These are phyloP conservation scores for Serranus cabrilla DNA, from an alignment of 2,797 vertebrate species.

Conservation along the genomic window DNA sequence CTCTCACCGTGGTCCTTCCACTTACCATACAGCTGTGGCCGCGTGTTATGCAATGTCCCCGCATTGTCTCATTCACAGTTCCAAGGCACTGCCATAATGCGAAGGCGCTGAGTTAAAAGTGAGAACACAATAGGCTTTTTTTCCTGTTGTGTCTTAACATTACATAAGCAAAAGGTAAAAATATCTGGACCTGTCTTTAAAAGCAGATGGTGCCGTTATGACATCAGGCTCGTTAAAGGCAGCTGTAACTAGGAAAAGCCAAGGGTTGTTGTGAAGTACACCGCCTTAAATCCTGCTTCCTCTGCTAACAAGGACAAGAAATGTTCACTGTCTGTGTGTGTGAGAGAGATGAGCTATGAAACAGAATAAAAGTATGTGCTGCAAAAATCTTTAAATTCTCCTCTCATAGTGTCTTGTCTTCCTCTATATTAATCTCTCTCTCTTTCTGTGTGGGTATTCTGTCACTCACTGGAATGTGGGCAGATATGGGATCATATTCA, in stretches of 20 bases:
- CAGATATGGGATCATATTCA: constrained; percentile 83
- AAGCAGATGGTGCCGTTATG: constrained; percentile 77
- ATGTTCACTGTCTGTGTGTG: constrained; percentile 24
- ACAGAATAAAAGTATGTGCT: constrained; percentile 28
- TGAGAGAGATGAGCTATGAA: constrained; percentile 14
- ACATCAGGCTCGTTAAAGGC: constrained; percentile 71
- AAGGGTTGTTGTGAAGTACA: constrained; percentile 60
- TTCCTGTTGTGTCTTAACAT: constrained; percentile 52
- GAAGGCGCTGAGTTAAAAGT: constrained; percentile 36
- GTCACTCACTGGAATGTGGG: constrained; percentile 76
- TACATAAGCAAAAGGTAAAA: constrained; percentile 73
- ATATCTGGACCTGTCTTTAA: constrained; percentile 70
- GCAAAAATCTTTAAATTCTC: constrained; percentile 42
- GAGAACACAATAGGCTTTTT: constrained; percentile 29
- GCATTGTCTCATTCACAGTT: constrained; percentile 42
- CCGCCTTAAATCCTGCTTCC: constrained; percentile 52
- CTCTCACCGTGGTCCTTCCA: constrained; percentile 17
- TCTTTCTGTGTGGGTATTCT: constrained; percentile 58
- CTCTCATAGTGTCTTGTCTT: constrained; percentile 28
- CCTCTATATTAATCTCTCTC: constrained; percentile 39
- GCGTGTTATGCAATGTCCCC: constrained; percentile 31
- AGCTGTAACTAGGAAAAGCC: constrained; percentile 57
- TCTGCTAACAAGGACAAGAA: constrained; percentile 60
- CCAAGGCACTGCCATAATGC: constrained; percentile 37
- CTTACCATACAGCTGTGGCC: constrained; percentile 44